Conservation (phyloP, 2,113 vertebrate genomes). For the Lipotes vexillifer region DNA sequence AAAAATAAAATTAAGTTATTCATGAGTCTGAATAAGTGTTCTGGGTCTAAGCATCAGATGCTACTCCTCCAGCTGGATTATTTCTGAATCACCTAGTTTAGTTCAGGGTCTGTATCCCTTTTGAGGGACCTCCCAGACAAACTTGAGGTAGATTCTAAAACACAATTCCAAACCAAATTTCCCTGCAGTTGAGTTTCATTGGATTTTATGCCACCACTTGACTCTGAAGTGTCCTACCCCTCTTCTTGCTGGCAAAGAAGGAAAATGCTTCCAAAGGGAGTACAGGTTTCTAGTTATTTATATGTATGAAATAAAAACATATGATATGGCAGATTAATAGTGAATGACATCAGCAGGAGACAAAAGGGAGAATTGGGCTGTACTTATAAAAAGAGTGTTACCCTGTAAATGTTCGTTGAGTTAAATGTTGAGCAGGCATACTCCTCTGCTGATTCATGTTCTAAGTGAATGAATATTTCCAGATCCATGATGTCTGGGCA, state of each 20-base stretch:
- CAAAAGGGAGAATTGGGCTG: constrained; percentile 32
- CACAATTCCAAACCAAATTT: not conserved
- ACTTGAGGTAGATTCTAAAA: not conserved
- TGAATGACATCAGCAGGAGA: constrained; percentile 20
- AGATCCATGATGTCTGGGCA: not conserved
- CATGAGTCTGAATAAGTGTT: constrained; percentile 57
- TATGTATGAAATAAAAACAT: not conserved
- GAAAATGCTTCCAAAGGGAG: not conserved
- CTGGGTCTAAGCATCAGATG: constrained; percentile 44
- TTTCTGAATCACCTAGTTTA: constrained; percentile 56
- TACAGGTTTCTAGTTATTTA: not conserved
- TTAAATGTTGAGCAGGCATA: constrained; percentile 19
- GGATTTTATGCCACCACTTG: not conserved
- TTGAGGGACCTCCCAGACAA: not conserved
- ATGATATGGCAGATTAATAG: not conserved
- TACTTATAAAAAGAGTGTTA: constrained; percentile 37
- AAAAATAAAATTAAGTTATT: constrained; percentile 75
- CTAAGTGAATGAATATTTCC: constrained; percentile 39
- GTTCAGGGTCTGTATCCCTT: not conserved
- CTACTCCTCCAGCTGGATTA: constrained; percentile 7
- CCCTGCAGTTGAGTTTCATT: constrained; percentile 11
- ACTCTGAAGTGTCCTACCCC: not conserved
- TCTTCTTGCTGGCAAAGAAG: not conserved
- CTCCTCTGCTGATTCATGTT: constrained; percentile 48
- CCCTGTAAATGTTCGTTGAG: not conserved